Percentiles rank a stretch among this genome's conserved stretches.
These are phyloP conservation scores for Manis javanica DNA, from an alignment of 2,797 vertebrate species.

Conservation along the genomic window DNA sequence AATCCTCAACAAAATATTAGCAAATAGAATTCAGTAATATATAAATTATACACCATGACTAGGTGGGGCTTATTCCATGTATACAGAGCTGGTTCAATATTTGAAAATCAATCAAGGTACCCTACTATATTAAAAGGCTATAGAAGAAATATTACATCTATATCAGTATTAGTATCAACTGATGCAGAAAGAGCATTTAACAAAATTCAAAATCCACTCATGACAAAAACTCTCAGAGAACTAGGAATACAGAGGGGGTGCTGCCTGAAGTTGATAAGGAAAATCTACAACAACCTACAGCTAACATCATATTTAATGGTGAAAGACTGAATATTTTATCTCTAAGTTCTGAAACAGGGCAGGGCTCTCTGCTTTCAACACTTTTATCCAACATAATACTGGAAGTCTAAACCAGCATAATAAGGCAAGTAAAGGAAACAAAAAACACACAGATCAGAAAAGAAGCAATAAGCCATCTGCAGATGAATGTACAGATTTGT, in stretches of 20 bases:
- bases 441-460: constrained; percentile 28
- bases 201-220: constrained; percentile 30
- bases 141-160: not conserved
- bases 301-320: constrained; percentile 18
- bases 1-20: constrained; percentile 26
- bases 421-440: constrained; percentile 20
- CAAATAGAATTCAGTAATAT: not conserved
- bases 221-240: constrained; percentile 22
- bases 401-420: not conserved
- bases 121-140: constrained; percentile 14
- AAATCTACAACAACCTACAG: constrained; percentile 2
- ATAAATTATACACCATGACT: not conserved
- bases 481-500: constrained; percentile 3
- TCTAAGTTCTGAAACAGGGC: constrained; percentile 13
- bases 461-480: not conserved
- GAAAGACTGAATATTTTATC: constrained; percentile 7
- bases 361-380: not conserved
- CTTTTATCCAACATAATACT: not conserved
- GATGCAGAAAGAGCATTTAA: not conserved
- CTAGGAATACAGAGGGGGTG: not conserved
- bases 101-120: constrained; percentile 33
- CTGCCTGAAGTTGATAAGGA: not conserved
- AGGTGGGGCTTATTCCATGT: not conserved
- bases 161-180: constrained; percentile 5
- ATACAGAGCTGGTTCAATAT: constrained; percentile 8